A percentile compares a stretch with the other conserved stretches of the same genome.
phyloP scores from a whole-genome alignment of 2,113 vertebrate species.

The Alaudala cheleensis region DNA sequence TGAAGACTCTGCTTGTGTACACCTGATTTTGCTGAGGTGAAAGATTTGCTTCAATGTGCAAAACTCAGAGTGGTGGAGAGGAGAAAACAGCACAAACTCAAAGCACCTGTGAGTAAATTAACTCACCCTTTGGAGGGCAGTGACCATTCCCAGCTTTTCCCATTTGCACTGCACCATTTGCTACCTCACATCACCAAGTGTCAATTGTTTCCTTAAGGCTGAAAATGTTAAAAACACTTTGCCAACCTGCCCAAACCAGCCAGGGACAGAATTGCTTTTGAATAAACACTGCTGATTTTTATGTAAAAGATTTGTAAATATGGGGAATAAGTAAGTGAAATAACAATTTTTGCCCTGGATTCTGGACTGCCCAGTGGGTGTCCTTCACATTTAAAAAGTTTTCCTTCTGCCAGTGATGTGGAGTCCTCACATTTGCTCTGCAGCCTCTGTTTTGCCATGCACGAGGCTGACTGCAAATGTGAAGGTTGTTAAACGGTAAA shows the following conservation, averaged over 20 bases:
- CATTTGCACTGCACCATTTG: background rate
- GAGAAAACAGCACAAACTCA: background rate
- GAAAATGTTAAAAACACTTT: background rate
- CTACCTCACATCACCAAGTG: background rate
- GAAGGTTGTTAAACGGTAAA: background rate
- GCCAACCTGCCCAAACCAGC: background rate
- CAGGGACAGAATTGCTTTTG: background rate
- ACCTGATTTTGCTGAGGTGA: background rate
- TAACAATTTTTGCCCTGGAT: background rate
- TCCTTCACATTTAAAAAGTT: conserved; percentile 32
- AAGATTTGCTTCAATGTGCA: background rate
- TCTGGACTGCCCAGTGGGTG: background rate
- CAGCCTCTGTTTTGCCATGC: background rate
- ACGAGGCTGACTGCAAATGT: background rate
- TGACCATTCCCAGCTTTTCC: background rate
- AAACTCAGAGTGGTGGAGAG: background rate
- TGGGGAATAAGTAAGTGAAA: background rate
- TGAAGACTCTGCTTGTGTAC: background rate
- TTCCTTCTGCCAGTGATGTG: background rate
- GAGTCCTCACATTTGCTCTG: background rate
- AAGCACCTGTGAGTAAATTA: background rate
- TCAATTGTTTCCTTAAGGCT: background rate
- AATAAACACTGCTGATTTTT: background rate
- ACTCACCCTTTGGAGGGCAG: background rate
- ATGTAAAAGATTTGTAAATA: conserved; percentile 23